phyloP scores from a whole-genome alignment of 1,140 invertebrate species.

The Mercenaria mercenaria region DNA sequence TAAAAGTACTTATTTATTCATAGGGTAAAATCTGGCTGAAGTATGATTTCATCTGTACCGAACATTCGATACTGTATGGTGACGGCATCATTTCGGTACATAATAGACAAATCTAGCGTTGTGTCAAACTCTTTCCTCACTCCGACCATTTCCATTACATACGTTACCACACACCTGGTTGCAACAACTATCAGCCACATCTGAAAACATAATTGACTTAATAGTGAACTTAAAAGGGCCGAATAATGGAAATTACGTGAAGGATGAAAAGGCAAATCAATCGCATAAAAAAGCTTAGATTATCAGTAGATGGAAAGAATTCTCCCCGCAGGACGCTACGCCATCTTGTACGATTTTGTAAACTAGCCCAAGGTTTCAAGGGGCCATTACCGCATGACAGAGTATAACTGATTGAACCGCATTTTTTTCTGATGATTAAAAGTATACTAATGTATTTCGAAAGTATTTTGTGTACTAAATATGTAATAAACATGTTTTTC shows the following conservation, averaged over 20 bases:
- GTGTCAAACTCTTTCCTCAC: too few relatives aligned
- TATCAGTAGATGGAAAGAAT: neutral
- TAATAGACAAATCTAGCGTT: too few relatives aligned
- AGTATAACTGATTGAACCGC: neutral
- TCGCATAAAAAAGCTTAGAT: neutral
- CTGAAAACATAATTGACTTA: too few relatives aligned
- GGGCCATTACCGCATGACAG: neutral
- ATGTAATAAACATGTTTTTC: neutral
- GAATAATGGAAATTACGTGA: neutral
- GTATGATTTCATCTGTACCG: too few relatives aligned
- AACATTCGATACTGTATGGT: too few relatives aligned
- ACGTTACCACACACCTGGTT: too few relatives aligned
- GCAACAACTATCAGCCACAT: too few relatives aligned
- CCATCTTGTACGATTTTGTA: neutral
- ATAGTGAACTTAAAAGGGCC: neutral
- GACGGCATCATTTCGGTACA: too few relatives aligned
- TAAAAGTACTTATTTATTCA: too few relatives aligned
- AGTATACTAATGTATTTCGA: neutral
- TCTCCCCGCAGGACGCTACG: neutral
- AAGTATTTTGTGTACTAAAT: slow-evolving; percentile 15
- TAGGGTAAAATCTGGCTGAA: too few relatives aligned
- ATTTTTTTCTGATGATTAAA: neutral
- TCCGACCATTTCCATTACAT: too few relatives aligned
- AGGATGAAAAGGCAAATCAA: neutral
- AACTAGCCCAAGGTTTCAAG: neutral